A percentile compares a stretch with the other conserved stretches of the same genome.
phyloP scores from a whole-genome alignment of 2,888 invertebrate species.

The Xanthia icteritia region DNA sequence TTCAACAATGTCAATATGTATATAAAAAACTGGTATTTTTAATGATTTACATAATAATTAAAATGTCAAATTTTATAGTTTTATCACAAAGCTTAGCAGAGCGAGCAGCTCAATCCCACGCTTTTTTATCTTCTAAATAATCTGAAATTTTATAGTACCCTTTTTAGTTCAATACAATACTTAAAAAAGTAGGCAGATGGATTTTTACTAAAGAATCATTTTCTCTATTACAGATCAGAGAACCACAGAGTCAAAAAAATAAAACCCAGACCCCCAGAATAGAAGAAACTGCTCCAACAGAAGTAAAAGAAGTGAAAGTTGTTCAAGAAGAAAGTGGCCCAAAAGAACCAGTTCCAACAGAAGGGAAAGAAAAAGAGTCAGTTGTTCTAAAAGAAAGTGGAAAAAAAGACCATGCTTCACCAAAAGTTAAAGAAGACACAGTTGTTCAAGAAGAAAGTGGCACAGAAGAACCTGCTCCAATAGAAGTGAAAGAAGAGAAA shows the following conservation, averaged over 20 bases:
- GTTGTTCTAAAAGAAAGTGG: background rate
- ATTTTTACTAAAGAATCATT: no score
- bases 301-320: background rate
- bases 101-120: no score
- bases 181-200: no score
- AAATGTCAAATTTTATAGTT: no score
- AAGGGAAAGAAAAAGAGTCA: background rate
- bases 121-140: no score
- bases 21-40: no score
- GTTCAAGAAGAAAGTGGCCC: background rate
- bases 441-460: background rate
- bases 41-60: no score
- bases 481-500: background rate
- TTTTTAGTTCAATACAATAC: no score
- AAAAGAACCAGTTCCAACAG: background rate
- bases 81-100: no score
- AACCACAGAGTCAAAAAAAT: background rate
- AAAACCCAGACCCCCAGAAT: background rate
- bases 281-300: background rate
- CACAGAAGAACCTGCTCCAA: background rate
- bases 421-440: background rate
- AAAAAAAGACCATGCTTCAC: background rate
- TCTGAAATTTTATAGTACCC: no score
- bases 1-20: no score
- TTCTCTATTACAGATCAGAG: constrained; percentile 27